Evolutionary conservation across 2,888 invertebrate genomes (phyloP).

Genomic region (Sinhomidia bicolor): DNA sequence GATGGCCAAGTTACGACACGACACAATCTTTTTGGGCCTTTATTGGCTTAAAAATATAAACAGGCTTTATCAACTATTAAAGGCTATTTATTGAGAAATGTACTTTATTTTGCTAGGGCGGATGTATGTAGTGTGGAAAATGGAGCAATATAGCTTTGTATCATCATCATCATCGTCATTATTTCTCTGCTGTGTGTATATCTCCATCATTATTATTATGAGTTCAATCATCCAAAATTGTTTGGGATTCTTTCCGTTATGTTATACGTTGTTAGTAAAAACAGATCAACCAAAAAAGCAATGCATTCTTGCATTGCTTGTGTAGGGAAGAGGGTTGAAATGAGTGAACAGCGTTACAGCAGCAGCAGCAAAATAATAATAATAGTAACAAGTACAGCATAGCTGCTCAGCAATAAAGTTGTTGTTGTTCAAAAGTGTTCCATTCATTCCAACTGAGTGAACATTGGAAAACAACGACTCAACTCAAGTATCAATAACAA

Average conservation of each 20-base stretch:
- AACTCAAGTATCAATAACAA: constrained; percentile 31
- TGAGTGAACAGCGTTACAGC: no score
- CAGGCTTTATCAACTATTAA: constrained; percentile 54
- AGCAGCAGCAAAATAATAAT: neutral
- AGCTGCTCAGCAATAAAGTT: no score
- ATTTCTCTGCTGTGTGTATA: no score
- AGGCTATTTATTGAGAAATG: constrained; percentile 31
- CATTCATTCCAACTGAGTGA: constrained; percentile 50
- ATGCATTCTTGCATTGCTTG: no score
- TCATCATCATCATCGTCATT: no score
- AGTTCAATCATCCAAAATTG: neutral
- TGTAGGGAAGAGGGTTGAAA: neutral
- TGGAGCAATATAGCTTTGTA: no score
- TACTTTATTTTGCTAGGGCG: neutral
- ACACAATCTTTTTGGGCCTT: constrained; percentile 17
- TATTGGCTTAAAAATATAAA: constrained; percentile 61
- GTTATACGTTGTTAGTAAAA: neutral
- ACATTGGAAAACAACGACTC: constrained; percentile 8
- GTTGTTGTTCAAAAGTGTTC: constrained; percentile 40
- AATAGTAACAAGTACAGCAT: neutral
- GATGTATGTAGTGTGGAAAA: neutral
- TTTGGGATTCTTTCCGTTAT: neutral
- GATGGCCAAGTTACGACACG: constrained; percentile 11
- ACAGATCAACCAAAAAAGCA: neutral
- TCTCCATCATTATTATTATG: neutral